These are phyloP conservation scores for Acromyrmex charruanus DNA, from an alignment of 1,140 invertebrate genomes.

Conservation along the genomic window DNA sequence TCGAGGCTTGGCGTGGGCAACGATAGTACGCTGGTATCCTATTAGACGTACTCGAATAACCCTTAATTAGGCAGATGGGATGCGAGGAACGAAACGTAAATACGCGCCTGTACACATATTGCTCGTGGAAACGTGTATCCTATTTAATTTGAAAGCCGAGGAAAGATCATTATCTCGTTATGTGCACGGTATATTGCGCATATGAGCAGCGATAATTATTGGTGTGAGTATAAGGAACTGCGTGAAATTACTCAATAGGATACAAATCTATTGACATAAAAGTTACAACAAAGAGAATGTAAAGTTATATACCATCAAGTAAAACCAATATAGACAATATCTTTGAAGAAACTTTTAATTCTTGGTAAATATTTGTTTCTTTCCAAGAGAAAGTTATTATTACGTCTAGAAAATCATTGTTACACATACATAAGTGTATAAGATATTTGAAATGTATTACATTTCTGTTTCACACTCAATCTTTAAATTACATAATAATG, in stretches of 20 bases:
- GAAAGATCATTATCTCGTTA: constrained; percentile 57
- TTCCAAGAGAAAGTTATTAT: background rate
- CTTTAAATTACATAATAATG: background rate
- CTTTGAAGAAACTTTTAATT: background rate
- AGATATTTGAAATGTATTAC: background rate
- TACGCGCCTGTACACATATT: constrained; percentile 35
- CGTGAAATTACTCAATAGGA: constrained; percentile 8
- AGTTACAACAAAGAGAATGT: background rate
- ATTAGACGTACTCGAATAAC: constrained; percentile 59
- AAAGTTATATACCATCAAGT: background rate
- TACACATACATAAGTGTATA: too few relatives aligned
- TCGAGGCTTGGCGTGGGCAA: constrained; percentile 50
- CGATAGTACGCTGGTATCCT: constrained; percentile 49
- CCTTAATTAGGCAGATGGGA: constrained; percentile 63
- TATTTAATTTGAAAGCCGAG: constrained; percentile 60
- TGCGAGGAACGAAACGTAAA: constrained; percentile 58
- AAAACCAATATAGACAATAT: background rate
- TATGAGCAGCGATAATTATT: constrained; percentile 32
- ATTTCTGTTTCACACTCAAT: background rate
- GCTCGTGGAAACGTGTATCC: constrained; percentile 46
- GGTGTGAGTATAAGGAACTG: constrained; percentile 16
- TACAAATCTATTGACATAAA: constrained; percentile 1
- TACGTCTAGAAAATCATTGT: background rate
- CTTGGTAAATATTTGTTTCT: background rate
- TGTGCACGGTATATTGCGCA: constrained; percentile 11